Evolutionary conservation across 2,113 vertebrate genomes (phyloP), one percentile per base, ranked within the genome.

Genomic region (Phainopepla nitens): DNA sequence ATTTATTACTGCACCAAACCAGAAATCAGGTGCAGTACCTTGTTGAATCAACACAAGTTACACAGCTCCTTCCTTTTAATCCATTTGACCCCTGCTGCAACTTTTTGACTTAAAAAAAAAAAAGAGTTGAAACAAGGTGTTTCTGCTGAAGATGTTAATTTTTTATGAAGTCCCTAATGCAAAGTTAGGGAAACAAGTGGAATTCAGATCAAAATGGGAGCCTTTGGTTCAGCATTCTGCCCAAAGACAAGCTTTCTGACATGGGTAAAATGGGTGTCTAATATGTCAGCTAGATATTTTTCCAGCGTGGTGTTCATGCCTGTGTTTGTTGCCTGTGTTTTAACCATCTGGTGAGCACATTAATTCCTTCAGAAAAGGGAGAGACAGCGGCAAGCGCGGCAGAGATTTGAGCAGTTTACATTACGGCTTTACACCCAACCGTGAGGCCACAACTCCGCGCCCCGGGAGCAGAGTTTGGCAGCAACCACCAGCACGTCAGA

Each of bases 321-420:
- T 39, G 39, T 39, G 39, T 39, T 39, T 39, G 0, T 50, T 93
- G 35, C 58, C 70, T 86, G 54, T 58, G 27, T 35, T 90, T 62
- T 50, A 81, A 27, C 89, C 82, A 95, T 93, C 76, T 94, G 91
- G 79, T 47, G 75, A 93, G 68, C 80, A 78, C 29, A 44, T 66
- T 58, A 66, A 77, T 78, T 89, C 51, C 60, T 89, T 33, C 54
- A 62, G 86, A 86, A 57, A 61, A 75, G 47, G 68, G 15, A 77
- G 57, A 49, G 71, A 12, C 45, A 21, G 56, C 0, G 0, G 83
- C 70, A 51, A 23, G 64, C 22, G 3, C 0, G 1, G 71, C 66
- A 28, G 71, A 92, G 68, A 77, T 90, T 62, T 75, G 80, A 0
- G 0, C 68, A 66, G 89, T 89, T 96, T 86, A 73, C 56, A 62